Evolutionary conservation across 2,113 vertebrate species (phyloP).

Genomic region (Okapia johnstoni): DNA sequence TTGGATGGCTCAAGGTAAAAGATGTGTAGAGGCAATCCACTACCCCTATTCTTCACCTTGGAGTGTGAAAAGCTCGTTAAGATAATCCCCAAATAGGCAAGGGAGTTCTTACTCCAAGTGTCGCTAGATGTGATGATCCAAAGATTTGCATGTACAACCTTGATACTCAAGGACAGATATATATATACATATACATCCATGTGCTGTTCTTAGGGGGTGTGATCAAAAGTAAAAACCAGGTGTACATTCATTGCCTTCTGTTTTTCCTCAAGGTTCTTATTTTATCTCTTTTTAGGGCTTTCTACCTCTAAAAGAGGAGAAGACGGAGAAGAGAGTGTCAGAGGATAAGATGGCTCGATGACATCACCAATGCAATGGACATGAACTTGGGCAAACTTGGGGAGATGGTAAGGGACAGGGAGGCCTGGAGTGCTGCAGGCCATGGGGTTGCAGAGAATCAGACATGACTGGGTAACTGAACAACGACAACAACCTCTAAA

Average conservation of each 20-base stretch:
- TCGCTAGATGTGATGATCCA: not conserved
- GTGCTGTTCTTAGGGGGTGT: not conserved
- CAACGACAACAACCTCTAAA: not conserved
- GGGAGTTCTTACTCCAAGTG: not conserved
- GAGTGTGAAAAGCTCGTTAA: not conserved
- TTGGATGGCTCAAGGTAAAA: not conserved
- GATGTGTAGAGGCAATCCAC: not conserved
- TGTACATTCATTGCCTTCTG: rapidly evolving
- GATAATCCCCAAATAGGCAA: not conserved
- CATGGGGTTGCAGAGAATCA: not conserved
- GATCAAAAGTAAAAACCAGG: no score
- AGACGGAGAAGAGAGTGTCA: not conserved
- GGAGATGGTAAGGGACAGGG: not conserved
- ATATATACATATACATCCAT: not conserved
- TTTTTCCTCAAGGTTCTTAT: not conserved
- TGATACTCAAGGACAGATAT: not conserved
- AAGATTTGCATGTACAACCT: not conserved
- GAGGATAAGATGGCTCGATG: not conserved
- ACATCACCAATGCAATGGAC: not conserved
- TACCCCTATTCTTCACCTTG: not conserved
- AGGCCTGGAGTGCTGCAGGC: not conserved
- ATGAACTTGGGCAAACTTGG: not conserved
- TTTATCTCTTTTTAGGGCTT: not conserved
- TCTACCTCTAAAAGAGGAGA: not conserved
- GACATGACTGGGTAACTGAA: not conserved